These are phyloP conservation scores for Molossus alvarezi DNA, from an alignment of 2,797 vertebrate genomes.

Conservation along the genomic window DNA sequence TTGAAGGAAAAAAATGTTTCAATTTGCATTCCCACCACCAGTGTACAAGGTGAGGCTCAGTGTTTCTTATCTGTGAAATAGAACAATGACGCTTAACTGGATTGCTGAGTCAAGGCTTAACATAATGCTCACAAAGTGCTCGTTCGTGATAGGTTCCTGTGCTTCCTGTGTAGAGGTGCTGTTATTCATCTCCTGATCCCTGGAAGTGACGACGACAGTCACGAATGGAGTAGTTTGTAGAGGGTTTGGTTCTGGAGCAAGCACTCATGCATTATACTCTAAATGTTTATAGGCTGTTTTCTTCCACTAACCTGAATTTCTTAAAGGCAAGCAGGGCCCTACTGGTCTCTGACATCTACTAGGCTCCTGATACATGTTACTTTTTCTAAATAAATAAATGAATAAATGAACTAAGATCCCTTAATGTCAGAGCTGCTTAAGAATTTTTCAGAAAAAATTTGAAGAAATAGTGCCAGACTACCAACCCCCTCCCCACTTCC, in stretches of 20 bases:
- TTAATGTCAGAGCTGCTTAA: conserved; percentile 3
- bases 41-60: background rate
- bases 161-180: background rate
- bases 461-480: background rate
- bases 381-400: conserved; percentile 4
- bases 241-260: background rate
- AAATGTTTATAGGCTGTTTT: background rate
- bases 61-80: background rate
- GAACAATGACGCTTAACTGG: background rate
- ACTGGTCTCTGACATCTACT: background rate
- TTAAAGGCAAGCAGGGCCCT: background rate
- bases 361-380: background rate
- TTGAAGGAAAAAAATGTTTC: background rate
- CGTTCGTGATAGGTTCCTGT: background rate
- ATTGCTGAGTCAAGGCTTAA: background rate
- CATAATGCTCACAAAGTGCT: background rate
- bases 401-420: background rate
- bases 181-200: background rate
- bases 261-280: background rate
- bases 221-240: background rate
- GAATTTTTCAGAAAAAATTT: conserved; percentile 17
- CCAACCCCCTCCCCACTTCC: background rate
- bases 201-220: background rate
- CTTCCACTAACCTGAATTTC: conserved; percentile 47
- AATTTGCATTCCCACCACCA: background rate